Evolutionary conservation across 2,797 vertebrate species (phyloP).

Genomic region (Alosa sapidissima): DNA sequence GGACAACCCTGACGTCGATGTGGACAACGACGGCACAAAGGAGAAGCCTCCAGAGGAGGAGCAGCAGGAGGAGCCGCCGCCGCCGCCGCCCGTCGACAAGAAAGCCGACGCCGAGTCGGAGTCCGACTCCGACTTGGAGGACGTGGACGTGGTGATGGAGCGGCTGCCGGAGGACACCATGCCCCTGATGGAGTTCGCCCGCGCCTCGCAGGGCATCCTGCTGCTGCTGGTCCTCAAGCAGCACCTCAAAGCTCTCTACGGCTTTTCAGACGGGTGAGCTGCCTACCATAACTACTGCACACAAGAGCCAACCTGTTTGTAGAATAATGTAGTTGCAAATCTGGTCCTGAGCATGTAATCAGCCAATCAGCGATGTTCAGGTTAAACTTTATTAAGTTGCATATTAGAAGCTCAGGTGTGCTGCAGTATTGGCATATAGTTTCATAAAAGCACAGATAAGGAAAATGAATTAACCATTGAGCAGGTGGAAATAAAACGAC

Average conservation of each 20-base stretch:
- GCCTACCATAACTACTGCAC: neutral
- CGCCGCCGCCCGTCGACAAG: conserved; percentile 78
- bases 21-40: conserved; percentile 9
- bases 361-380: neutral
- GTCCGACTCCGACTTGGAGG: conserved; percentile 85
- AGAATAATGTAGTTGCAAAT: neutral
- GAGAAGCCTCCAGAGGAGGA: conserved; percentile 42
- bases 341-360: neutral
- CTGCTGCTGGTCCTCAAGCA: conserved; percentile 95
- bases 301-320: neutral
- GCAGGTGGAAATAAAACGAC: too few species aligned
- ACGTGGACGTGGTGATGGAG: conserved; percentile 89
- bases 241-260: conserved; percentile 96
- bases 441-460: neutral
- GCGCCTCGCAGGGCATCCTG: conserved; percentile 95
- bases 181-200: conserved; percentile 92
- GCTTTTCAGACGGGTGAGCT: conserved; percentile 92
- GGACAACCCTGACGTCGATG: conserved; percentile 59
- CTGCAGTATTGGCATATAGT: neutral
- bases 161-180: conserved; percentile 87
- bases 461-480: too few species aligned
- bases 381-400: neutral
- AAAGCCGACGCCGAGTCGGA: conserved; percentile 85
- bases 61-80: conserved; percentile 56
- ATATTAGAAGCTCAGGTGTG: neutral